Conservation (phyloP, 2,888 invertebrate species). For the Campoplex capitator region DNA sequence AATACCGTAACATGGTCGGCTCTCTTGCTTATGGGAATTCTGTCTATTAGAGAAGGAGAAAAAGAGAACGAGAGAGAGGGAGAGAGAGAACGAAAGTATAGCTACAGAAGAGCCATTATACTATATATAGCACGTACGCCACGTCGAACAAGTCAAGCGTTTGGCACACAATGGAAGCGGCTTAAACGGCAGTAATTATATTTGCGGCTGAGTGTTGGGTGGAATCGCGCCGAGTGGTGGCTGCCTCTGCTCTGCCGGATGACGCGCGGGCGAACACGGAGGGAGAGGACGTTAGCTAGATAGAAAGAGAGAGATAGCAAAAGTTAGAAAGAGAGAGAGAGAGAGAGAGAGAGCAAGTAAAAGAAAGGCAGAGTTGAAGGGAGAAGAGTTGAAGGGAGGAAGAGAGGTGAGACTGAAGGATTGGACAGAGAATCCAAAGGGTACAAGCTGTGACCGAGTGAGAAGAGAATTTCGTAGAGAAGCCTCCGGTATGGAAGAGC, state of each 20-base stretch:
- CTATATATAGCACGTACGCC: slow-evolving; percentile 53
- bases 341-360: slow-evolving; percentile 16
- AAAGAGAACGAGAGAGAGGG: slow-evolving; percentile 39
- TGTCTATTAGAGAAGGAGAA: slow-evolving; percentile 23
- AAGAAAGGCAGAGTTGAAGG: background rate
- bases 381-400: background rate
- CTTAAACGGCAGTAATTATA: slow-evolving; percentile 84
- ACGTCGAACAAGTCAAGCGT: slow-evolving; percentile 83
- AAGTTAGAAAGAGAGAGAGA: background rate
- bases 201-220: slow-evolving; percentile 81
- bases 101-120: slow-evolving; percentile 33
- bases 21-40: slow-evolving; percentile 46
- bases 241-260: slow-evolving; percentile 48
- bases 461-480: slow-evolving; percentile 41
- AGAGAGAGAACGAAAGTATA: slow-evolving; percentile 41
- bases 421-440: slow-evolving; percentile 11
- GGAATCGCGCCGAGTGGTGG: slow-evolving; percentile 64
- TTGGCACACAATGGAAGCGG: slow-evolving; percentile 82
- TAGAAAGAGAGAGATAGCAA: background rate
- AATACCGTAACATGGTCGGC: slow-evolving; percentile 40
- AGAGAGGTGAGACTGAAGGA: background rate
- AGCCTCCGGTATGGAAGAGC: slow-evolving; percentile 7
- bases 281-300: slow-evolving; percentile 9
- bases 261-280: slow-evolving; percentile 37
- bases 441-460: slow-evolving; percentile 65